Evolutionary conservation across 2,888 invertebrate species (phyloP), one percentile per base, ranked within the genome.

Genomic region (Drosophila paranaensis): DNA sequence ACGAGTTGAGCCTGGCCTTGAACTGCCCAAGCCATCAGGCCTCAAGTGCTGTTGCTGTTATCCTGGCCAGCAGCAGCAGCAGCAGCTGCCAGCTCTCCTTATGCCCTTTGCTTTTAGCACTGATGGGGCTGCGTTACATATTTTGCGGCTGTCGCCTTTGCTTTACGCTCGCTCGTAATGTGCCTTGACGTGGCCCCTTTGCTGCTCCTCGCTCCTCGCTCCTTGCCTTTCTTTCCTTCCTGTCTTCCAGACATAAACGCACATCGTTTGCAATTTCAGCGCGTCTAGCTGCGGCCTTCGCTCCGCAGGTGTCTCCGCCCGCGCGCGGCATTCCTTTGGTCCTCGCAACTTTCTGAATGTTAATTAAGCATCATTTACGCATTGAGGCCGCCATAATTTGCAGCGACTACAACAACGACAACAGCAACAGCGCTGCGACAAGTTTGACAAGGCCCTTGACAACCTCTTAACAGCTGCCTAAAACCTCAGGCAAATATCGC

Each of bases 341-440:
- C 10, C 70, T 60, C 70, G 65, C 46, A 77, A 67, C 71, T 71
- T 76, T 69, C 82, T 82, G 83, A 84, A 84, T 84, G 83, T 84
- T 84, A 84, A 84, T 84, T 84, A 84, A 84, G 88, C 88, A 88
- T 83, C 85, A 83, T 83, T 88, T 83, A 88, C 83, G 83, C 83
- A 88, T 83, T 88, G 82, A 74, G 83, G 88, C 86, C 80, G 80
- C 86, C 88, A 84, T 84, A 84, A 84, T 84, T 84, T 81, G 79
- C 84, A 77, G 71, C 51, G 83, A 84, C 78, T 79, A 79, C 76
- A 56, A 37, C 67, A 71, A 58, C 61, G 60, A 25, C 58, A 37
- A 25, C 58, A 37, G 54, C 50, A 50, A 62, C 45, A 87, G 10
- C 33, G 88, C 79, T 80, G 82, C 82, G 75, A 88, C 86, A 84